Evolutionary conservation across 2,888 invertebrate species (phyloP), one percentile per base, ranked within the genome.

Genomic region (Buathra laborator): DNA sequence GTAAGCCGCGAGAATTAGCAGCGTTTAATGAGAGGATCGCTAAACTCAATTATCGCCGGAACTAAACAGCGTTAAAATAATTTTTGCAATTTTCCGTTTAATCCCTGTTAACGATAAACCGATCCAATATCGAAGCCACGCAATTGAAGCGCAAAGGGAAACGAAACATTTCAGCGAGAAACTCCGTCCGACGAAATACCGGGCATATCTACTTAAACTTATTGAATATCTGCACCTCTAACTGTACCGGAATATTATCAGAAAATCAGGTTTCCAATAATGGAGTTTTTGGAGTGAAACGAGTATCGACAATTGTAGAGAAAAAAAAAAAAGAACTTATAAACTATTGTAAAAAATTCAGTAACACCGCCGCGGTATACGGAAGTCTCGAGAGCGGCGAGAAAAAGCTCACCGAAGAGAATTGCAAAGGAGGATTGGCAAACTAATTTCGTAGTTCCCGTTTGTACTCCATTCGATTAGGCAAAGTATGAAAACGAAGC

Each of bases 381-480:
- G 7, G 9, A 37, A 37, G 37, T 37, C 37, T 37, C 37, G 37
- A 37, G 37, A 37, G 6, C 37, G 9, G 14, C 7, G 43, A 9
- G 32, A 37, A 37, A 43, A 43, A 32, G 32, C 37, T 66, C 12
- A 4, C 53, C 14, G 32, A 46, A 37, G 19, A 32, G 37, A 53
- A 29, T 32, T n/a, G 48, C 2, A 14, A n/a, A 74, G 6, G 37
- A 56, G 44, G 43, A 53, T 74, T 83, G 79, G 68, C 72, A 78
- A 78, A 67, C 68, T 59, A 78, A 83, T 78, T 78, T 74, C 74
- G 74, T 29, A 59, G 62, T 83, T 78, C 83, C 12, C 64, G 53
- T 64, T 48, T 19, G n/a, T 32, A 44, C 64, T 16, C 16, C 67
- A 74, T 83, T 78, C 83, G 78, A 83, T 78, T 72, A 72, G 14